Evolutionary conservation across 2,888 invertebrate genomes (phyloP), one percentile per base, ranked within the genome.

Genomic region (Diaphora mendica): DNA sequence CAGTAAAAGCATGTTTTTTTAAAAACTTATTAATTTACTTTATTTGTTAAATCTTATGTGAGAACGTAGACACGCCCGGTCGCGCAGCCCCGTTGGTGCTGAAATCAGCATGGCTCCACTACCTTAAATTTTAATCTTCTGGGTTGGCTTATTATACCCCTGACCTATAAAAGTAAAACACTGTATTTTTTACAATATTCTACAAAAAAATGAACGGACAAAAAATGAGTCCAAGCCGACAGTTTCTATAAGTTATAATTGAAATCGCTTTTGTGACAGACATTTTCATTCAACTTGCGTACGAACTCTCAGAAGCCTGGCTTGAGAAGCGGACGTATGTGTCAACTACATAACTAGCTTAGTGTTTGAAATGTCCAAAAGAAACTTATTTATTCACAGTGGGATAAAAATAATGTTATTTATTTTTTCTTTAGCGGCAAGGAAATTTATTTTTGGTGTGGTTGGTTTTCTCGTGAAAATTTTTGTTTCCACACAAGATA

Each of bases 191-290:
- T 44, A 44, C 15, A 44, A 42, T 42, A 51, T 35, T 35, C 15
- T 1, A 23, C 42, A 44, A 48, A 42, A n/a, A 67, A 13, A n/a
- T 17, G 3, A 48, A n/a, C 30, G 55, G 26, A 11, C 26, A 42
- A 48, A 51, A 64, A 68, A 20, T 65, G 23, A 5, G 20, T 5
- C 4, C 64, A 39, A 26, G 26, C 3, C 42, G 42, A 15, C 68
- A 72, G 71, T 64, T 71, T 67, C 75, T 68, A 67, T 78, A 76
- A 78, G 70, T 78, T 72, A 70, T 72, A 67, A 68, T 59, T 74
- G 59, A 73, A 65, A 44, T 55, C 20, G 42, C 39, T 59, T 71
- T 71, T 70, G 67, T 69, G 48, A 64, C 35, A 62, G 75, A 72
- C 75, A 65, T 65, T 71, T 39, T 13, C 67, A 75, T 75, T 65